Base-by-base conservation (phyloP, 2,888 invertebrate species). In the Xestia ashworthii region DNA sequence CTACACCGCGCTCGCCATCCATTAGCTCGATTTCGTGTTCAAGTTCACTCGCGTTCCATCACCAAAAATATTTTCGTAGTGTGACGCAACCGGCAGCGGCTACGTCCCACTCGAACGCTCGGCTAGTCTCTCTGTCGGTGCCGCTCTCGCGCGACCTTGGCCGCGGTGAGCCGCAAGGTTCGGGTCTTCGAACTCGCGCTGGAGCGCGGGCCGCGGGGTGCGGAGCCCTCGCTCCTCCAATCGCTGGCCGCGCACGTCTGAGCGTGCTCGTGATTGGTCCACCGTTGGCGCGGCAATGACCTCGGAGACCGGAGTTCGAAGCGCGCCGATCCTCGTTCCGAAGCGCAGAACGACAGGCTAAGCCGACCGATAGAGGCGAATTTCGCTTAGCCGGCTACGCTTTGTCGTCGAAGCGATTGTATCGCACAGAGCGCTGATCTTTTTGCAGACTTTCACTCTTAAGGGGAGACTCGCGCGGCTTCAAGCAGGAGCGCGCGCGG, bases 101-200 rank as follows among this genome's bases (percentile, higher is more conserved):
- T 92, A 91, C 94, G 94, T 95, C 96, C 94, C 94, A 92, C 94
- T 95, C 95, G 92, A 92, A 92, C 95, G 91, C 91, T 89, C 89
- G 87, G 89, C 85, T 89, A 89, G 89, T 90, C 91, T 90, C 92
- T 92, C 95, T 94, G 95, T 95, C 96, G 93, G 93, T 91, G 92
- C 94, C 94, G 95, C 94, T 96, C 96, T 93, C 97, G 95, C 95
- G 95, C 97, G 97, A 97, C 97, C 98, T 97, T 98, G 97, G 97
- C 98, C 97, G 98, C 98, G 97, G 98, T 97, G 98, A 98, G 98
- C 98, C 98, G 98, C 98, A 98, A 98, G 98, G 98, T 98, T 98
- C 98, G 97, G 97, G 98, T 97, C 98, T 98, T 98, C 98, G 98
- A 98, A 98, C 98, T 97, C 96, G 89, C 87, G 91, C 91, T 93